Evolutionary conservation across 2,888 invertebrate species (phyloP), one percentile per base, ranked within the genome.

Genomic region (Leptinotarsa tumamoca): DNA sequence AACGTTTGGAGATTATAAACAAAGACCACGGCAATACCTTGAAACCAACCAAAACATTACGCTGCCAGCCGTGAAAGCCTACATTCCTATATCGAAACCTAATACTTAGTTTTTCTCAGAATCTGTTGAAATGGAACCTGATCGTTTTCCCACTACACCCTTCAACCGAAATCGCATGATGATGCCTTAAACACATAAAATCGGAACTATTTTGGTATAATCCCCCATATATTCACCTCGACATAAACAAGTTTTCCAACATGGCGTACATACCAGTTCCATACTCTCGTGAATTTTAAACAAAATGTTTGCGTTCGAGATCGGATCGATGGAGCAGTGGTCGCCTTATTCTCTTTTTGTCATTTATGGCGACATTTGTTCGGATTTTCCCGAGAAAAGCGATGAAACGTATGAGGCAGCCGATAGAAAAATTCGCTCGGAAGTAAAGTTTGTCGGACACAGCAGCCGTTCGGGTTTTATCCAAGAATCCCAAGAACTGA

Each of bases 301-400:
- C 68, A 75, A 75, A 72, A 67, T 75, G 72, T 75, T 63, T 68
- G 67, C 43, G 72, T 72, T 69, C 69, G 58, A 54, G 63, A 68
- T 61, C 69, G 50, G 70, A 75, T 75, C 72, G 75, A 75, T 75
- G 51, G 49, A 69, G 54, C 23, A 58, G 66, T n/a, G 50, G 70
- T 17, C 21, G 70, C 17, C 50, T 70, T 72, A 72, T 67, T 72
- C 75, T 75, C 75, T 75, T 75, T 75, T 75, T 63, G 69, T 72
- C 75, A 69, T 75, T 75, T 70, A 71, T 67, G 63, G 72, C 75
- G 75, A 75, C 75, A 72, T 75, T 75, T 75, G 68, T 68, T 72
- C 68, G 75, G 67, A 66, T 72, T 68, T 63, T 69, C 68, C 23
- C 66, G 52, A 63, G 68, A 67, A 50, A 61, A 58, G 71, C 61